Evolutionary conservation across 2,113 vertebrate species (phyloP), one percentile per base, ranked within the genome.

Genomic region (Capra hircus): DNA sequence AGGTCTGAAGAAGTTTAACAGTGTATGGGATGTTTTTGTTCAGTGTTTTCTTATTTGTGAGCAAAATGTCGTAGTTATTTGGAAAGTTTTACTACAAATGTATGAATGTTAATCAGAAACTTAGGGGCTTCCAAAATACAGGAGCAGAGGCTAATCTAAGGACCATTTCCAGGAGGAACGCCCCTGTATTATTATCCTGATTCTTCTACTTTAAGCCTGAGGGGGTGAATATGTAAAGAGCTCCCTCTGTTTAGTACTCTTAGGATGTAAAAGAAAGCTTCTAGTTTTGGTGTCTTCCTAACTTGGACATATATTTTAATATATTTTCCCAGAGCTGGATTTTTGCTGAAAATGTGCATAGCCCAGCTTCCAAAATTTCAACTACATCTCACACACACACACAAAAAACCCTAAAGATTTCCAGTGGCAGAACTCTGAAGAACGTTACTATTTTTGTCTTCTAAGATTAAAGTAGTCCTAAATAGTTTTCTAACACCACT

Each of bases 391-490:
- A 45, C 48, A 50, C 48, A 33, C 12, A 33, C 12, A 50, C 43
- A 12, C 13, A 48, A 45, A 23, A 45, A 23, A 2, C 8, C n/a
- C 40, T 90, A n/a, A 93, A 94, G 87, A 88, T 53, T 86, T 33
- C n/a, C 48, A 90, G 60, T 62, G 45, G 62, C 28, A 71, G 67
- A 92, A 53, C 80, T 86, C 67, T 36, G 67, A 45, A 89, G 82
- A 91, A 93, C 6, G 45, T 80, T 91, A 36, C 94, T 88, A 84
- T 95, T 96, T 97, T 95, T 92, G 95, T 87, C 57, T 77, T 59
- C 48, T 27, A 84, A 97, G 83, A 95, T 97, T 95, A 98, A 95
- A 62, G 91, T 53, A 19, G 45, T 50, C 64, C 84, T 95, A 94
- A 94, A 89, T 87, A 85, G 84, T 88, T 93, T 88, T 23, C 90